phyloP scores from a whole-genome alignment of 2,888 invertebrate species.

The Ornithoptera priamus region DNA sequence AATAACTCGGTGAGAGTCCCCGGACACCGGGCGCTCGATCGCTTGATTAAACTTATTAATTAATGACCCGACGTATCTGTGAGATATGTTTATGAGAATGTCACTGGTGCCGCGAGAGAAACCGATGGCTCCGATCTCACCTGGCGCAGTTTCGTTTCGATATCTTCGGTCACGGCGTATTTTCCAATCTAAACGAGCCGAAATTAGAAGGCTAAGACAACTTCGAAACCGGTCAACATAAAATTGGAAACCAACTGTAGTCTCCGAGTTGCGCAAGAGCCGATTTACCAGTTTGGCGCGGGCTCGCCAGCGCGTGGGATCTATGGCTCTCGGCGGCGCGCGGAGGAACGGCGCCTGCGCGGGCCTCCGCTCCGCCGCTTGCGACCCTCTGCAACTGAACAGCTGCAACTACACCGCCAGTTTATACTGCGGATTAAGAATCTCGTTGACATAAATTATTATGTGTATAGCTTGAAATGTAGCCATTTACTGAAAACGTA shows the following conservation, averaged over 20 bases:
- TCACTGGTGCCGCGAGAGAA: conserved; percentile 39
- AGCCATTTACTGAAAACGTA: conserved; percentile 46
- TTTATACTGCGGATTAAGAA: conserved; percentile 68
- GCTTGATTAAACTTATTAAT: conserved; percentile 38
- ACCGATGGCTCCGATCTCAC: conserved; percentile 41
- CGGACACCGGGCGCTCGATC: conserved; percentile 27
- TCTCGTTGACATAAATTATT: conserved; percentile 71
- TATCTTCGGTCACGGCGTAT: conserved; percentile 58
- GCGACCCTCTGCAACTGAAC: conserved; percentile 45
- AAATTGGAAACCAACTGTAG: conserved; percentile 80
- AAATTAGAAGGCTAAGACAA: conserved; percentile 79
- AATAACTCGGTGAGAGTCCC: conserved; percentile 31
- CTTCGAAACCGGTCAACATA: conserved; percentile 79
- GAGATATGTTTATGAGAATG: conserved; percentile 38
- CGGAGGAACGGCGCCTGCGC: conserved; percentile 30
- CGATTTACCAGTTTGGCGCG: conserved; percentile 71
- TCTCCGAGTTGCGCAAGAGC: conserved; percentile 74
- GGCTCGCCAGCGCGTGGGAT: conserved; percentile 62
- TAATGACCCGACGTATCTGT: conserved; percentile 36
- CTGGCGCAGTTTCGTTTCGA: conserved; percentile 45
- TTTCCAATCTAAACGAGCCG: conserved; percentile 79
- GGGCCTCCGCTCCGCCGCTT: conserved; percentile 38
- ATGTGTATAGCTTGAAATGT: conserved; percentile 53
- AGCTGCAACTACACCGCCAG: conserved; percentile 61
- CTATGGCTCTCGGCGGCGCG: conserved; percentile 48